Percentiles rank a stretch among this genome's conserved stretches.
Conservation (phyloP, 2,888 invertebrate species). For the Crocallis elinguaria region DNA sequence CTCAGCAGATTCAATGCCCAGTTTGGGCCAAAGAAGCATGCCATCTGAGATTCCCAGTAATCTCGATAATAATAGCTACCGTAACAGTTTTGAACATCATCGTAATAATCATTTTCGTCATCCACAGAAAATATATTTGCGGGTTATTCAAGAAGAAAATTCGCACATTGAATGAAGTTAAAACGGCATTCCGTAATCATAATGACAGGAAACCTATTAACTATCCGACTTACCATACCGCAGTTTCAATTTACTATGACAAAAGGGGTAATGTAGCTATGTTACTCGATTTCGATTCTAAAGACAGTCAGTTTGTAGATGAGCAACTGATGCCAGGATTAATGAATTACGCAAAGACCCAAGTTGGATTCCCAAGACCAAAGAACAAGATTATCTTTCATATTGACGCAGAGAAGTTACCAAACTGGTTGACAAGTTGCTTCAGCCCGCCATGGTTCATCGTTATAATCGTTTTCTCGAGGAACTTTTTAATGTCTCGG, state of each 20-base stretch:
- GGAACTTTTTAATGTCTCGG: conserved; percentile 70
- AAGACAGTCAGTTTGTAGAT: conserved; percentile 68
- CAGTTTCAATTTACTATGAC: conserved; percentile 10
- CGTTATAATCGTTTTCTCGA: conserved; percentile 68
- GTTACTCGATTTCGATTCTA: conserved; percentile 23
- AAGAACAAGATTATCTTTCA: conserved; percentile 45
- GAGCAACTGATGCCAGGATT: conserved; percentile 68
- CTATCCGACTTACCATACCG: not conserved
- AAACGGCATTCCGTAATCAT: too few relatives aligned
- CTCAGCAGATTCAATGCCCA: conserved; percentile 55
- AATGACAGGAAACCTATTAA: not conserved
- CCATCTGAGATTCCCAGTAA: conserved; percentile 53
- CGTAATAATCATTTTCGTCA: conserved; percentile 48
- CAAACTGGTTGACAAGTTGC: conserved; percentile 4
- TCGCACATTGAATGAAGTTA: not conserved
- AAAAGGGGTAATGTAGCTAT: conserved; percentile 3
- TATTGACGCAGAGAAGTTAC: conserved; percentile 41
- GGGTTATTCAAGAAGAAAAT: conserved; percentile 51
- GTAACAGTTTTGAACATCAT: conserved; percentile 48
- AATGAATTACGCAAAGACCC: conserved; percentile 53
- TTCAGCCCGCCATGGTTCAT: conserved; percentile 27
- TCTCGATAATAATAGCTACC: conserved; percentile 47
- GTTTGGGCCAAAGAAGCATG: conserved; percentile 60
- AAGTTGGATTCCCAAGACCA: conserved; percentile 40
- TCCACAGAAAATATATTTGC: conserved; percentile 54